Conservation (phyloP, 2,888 invertebrate genomes). For the Drosophila greeni region DNA sequence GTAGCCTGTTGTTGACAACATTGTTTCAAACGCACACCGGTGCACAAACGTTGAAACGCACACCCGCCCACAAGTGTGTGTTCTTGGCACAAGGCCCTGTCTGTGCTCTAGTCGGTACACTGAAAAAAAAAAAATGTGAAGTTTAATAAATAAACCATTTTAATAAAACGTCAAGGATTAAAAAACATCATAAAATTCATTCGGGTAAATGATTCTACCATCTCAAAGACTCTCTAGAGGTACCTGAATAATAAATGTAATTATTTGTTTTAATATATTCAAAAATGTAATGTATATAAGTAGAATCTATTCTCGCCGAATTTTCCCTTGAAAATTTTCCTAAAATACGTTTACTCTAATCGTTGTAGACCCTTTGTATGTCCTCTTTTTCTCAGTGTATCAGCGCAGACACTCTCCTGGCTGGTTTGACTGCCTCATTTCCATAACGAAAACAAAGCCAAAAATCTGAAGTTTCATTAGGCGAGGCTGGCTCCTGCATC, state of each 20-base stretch:
- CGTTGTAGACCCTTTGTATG: neutral
- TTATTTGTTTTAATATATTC: no score
- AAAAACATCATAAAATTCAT: no score
- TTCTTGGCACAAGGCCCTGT: conserved; percentile 31
- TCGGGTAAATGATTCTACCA: no score
- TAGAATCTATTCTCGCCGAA: neutral
- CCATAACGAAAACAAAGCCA: conserved; percentile 66
- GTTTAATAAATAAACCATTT: neutral
- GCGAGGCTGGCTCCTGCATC: conserved; percentile 46
- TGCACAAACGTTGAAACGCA: conserved; percentile 11
- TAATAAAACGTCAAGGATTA: neutral
- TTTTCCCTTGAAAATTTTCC: neutral
- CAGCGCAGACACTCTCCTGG: conserved; percentile 24
- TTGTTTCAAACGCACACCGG: conserved; percentile 57
- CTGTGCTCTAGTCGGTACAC: conserved; percentile 22
- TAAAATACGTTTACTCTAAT: no score
- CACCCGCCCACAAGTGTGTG: conserved; percentile 16
- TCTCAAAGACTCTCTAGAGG: no score
- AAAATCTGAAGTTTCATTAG: conserved; percentile 73
- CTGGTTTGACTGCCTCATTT: conserved; percentile 62
- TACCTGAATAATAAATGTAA: no score
- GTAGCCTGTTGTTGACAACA: no score
- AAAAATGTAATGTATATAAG: no score
- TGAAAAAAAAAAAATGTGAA: neutral
- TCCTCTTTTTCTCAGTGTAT: neutral